These are phyloP conservation scores for Strix aluco DNA, from an alignment of 2,113 vertebrate species.

Conservation along the genomic window DNA sequence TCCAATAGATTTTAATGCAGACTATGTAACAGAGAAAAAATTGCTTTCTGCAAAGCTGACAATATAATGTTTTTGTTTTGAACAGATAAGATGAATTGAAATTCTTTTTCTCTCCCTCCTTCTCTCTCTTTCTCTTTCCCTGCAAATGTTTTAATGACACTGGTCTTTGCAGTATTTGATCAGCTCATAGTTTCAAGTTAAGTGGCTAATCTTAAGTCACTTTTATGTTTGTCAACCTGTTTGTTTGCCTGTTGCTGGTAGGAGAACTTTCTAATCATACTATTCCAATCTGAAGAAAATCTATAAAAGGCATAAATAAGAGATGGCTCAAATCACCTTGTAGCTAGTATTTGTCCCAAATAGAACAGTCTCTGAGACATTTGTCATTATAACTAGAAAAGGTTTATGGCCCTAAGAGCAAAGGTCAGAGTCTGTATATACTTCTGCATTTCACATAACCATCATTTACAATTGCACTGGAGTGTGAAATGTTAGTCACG, in stretches of 20 bases:
- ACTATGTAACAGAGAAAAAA: background rate
- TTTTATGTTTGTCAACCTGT: background rate
- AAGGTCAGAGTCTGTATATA: background rate
- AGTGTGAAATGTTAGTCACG: background rate
- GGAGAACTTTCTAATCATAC: background rate
- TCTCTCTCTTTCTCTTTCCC: background rate
- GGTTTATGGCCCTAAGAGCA: slow-evolving; percentile 19
- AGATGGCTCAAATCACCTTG: background rate
- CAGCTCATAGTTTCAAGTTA: background rate
- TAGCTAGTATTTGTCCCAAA: background rate
- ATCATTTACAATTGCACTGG: slow-evolving; percentile 16
- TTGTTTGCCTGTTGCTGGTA: background rate
- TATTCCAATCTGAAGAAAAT: background rate
- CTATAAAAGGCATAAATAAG: background rate
- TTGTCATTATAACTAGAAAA: slow-evolving; percentile 15
- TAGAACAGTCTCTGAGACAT: background rate
- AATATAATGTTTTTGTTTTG: background rate
- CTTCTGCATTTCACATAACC: background rate
- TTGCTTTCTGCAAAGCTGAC: background rate
- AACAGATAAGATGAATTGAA: background rate
- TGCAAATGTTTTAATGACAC: background rate
- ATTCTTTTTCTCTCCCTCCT: background rate
- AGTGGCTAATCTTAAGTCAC: background rate
- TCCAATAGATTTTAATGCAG: slow-evolving; percentile 14
- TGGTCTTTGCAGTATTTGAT: background rate